These are phyloP conservation scores for Atrina japonica DNA, from an alignment of 2,888 invertebrate species.

Conservation along the genomic window DNA sequence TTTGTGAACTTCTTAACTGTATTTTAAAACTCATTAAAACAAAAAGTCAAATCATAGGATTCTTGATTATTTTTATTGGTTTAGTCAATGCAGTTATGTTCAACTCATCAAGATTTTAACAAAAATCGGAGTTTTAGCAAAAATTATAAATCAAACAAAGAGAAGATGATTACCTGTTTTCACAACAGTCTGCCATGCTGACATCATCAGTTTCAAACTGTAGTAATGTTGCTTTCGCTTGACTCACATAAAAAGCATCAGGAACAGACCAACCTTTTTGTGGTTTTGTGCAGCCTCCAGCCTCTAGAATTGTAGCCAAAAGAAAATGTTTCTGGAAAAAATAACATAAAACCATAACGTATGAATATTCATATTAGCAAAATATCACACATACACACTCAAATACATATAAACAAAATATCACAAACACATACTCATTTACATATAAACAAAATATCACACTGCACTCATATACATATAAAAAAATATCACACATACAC, in stretches of 20 bases:
- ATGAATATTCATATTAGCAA: background rate
- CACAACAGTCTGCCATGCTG: conserved; percentile 68
- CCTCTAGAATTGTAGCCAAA: conserved; percentile 75
- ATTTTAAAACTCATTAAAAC: no score
- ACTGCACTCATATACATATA: background rate
- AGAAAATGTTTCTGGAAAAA: conserved; percentile 76
- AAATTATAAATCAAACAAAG: no score
- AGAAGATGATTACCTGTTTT: conserved; percentile 64
- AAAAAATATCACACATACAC: background rate
- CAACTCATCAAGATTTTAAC: no score
- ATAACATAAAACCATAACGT: conserved; percentile 10
- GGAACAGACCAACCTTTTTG: conserved; percentile 83
- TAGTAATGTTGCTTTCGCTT: conserved; percentile 90
- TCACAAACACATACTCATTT: background rate
- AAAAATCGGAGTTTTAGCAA: no score
- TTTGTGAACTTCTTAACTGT: no score
- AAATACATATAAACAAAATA: no score
- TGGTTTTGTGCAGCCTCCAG: conserved; percentile 74
- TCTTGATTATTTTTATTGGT: no score
- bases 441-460: background rate
- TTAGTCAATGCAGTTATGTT: no score
- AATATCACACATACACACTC: no score
- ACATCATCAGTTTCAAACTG: conserved; percentile 75
- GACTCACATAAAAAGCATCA: conserved; percentile 93
- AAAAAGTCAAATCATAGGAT: no score